Percentiles rank a stretch among this genome's conserved stretches.
Conservation (phyloP, 1,140 invertebrate genomes). For the Diabrotica undecimpunctata region DNA sequence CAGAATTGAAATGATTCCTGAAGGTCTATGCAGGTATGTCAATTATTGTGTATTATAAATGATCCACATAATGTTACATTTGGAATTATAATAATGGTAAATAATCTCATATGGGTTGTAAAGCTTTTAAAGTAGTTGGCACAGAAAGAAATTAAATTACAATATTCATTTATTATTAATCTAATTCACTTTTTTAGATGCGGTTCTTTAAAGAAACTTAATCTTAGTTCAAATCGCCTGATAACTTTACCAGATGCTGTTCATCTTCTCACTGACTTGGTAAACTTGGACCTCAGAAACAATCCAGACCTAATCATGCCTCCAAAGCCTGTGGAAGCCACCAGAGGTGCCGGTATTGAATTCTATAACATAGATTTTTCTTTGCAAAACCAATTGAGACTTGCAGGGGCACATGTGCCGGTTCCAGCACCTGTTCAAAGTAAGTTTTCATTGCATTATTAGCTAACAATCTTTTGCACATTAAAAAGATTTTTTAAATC, state of each 20-base stretch:
- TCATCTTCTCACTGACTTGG: slow-evolving; percentile 88
- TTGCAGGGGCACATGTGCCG: slow-evolving; percentile 86
- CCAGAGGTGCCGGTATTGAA: slow-evolving; percentile 78
- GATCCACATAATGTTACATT: no score
- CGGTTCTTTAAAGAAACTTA: slow-evolving; percentile 91
- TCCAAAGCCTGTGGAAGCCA: slow-evolving; percentile 81
- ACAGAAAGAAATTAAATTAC: no score
- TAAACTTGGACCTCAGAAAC: slow-evolving; percentile 84
- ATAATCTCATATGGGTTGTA: no score
- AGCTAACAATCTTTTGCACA: neutral
- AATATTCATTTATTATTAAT: no score
- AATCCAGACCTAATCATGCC: slow-evolving; percentile 98
- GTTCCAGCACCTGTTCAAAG: slow-evolving; percentile 64
- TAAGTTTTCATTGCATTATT: slow-evolving; percentile 44
- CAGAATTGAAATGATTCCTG: slow-evolving; percentile 96
- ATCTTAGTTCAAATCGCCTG: slow-evolving; percentile 88
- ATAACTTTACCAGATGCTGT: slow-evolving; percentile 97
- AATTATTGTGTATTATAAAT: no score
- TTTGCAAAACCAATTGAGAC: slow-evolving; percentile 85
- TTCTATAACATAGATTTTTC: slow-evolving; percentile 99
- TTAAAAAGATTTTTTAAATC: neutral
- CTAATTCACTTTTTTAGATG: slow-evolving; percentile 62
- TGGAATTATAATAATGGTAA: no score
- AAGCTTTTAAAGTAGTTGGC: no score
- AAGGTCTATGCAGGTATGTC: slow-evolving; percentile 65